Base-by-base conservation (phyloP, 2,888 invertebrate species). In the Apotomis turbidana region DNA sequence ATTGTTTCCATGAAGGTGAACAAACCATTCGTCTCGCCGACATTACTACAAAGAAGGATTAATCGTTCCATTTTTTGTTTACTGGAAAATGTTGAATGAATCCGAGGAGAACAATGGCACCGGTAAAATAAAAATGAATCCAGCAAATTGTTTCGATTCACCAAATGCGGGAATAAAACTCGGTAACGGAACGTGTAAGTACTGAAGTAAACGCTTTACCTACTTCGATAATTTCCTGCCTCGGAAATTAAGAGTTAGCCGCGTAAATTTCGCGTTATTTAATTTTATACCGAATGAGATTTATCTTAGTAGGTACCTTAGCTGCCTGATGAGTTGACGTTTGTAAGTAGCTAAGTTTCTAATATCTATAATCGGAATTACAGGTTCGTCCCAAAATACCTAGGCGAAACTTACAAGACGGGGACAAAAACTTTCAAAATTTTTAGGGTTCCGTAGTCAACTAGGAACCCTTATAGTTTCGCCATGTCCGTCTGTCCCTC, bases 111-210 rank as follows among this genome's bases (percentile, higher is more conserved):
- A 64, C 64, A 55, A 64, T 64, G 27, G 64, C 36, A 38, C 27
- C 41, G 57, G 64, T 64, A 27, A 64, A 64, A 64, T 62, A 62
- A 64, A 64, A 68, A 49, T 51, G 51, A 15, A 68, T 59, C 57
- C 36, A 51, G 60, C 27, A 52, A 60, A 60, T 59, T 60, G 52
- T n/a, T 41, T 60, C 15, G 13, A 60, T 54, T 61, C 52, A 68
- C 15, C 10, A 59, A 51, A 54, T 5, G 13, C 55, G 27, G 44
- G 13, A 36, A 46, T 60, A 61, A 68, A 54, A 44, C 10, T n/a
- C 27, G 9, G 54, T 54, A 55, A 46, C 5, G 52, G 36, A 61
- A 55, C 55, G 38, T 59, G 51, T 59, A 68, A 54, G n/a, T n/a
- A n/a, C n/a, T n/a, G n/a, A n/a, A n/a, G 68, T 60, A 52, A 52